Conservation (phyloP, 2,113 vertebrate species). For the Myodes glareolus region DNA sequence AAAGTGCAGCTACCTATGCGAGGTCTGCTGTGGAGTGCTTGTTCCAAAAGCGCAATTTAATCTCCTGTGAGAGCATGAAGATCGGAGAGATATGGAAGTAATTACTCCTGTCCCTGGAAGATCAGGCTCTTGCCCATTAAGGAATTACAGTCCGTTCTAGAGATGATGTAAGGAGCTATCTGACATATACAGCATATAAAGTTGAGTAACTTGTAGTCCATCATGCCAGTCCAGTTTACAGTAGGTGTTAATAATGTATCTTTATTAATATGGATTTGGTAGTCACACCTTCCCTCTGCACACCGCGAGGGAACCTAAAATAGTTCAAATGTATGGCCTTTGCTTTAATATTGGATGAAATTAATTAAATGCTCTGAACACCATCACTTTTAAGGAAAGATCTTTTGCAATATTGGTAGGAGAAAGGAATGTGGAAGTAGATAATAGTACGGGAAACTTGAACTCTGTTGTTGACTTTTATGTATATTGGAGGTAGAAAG, state of each 20-base stretch:
- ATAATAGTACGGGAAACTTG: not conserved
- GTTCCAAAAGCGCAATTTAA: conserved; percentile 52
- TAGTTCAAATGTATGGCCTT: conserved; percentile 54
- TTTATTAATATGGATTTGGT: conserved; percentile 66
- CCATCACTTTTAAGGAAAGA: conserved; percentile 12
- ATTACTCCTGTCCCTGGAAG: conserved; percentile 63
- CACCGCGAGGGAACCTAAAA: conserved; percentile 14
- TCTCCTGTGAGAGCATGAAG: conserved; percentile 24
- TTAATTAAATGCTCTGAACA: conserved; percentile 24
- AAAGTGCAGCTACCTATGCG: not conserved
- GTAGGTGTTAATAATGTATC: conserved; percentile 52
- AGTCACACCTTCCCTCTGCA: conserved; percentile 23
- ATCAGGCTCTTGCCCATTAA: conserved; percentile 59
- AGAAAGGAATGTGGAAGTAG: not conserved
- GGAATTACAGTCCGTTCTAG: conserved; percentile 54
- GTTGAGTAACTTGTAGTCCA: conserved; percentile 48
- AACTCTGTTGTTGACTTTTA: not conserved
- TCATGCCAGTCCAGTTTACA: conserved; percentile 62
- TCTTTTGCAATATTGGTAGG: not conserved
- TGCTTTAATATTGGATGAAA: not conserved
- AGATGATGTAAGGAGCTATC: conserved; percentile 70
- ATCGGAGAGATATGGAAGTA: conserved; percentile 62
- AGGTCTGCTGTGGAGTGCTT: conserved; percentile 50
- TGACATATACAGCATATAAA: conserved; percentile 71
- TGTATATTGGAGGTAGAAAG: accelerated